Conservation (phyloP, 2,797 vertebrate species). For the Enteromius viviparus region DNA sequence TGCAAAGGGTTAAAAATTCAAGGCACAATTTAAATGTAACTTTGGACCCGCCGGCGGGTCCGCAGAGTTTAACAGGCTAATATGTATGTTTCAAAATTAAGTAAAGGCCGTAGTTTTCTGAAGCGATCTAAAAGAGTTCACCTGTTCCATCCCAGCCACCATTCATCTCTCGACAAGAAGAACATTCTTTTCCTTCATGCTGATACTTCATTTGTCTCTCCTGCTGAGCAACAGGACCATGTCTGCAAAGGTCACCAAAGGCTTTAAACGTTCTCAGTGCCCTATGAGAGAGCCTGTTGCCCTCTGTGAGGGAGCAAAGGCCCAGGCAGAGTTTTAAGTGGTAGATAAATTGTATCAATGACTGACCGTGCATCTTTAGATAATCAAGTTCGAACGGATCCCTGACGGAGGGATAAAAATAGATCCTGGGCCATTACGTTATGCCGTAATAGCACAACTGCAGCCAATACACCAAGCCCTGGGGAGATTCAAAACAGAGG, state of each 20-base stretch:
- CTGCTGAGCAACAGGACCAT: slow-evolving; percentile 19
- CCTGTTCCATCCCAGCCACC: neutral
- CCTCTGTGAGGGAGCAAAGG: slow-evolving; percentile 10
- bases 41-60: no score
- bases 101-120: neutral
- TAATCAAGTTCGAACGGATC: slow-evolving; percentile 29
- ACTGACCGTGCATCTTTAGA: slow-evolving; percentile 34
- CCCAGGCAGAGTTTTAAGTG: slow-evolving; percentile 1
- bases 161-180: slow-evolving; percentile 9
- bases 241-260: slow-evolving; percentile 37
- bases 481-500: slow-evolving; percentile 18
- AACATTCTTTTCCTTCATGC: slow-evolving; percentile 17
- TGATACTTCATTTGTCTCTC: slow-evolving; percentile 13
- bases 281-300: neutral
- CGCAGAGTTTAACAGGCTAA: no score
- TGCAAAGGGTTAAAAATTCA: no score
- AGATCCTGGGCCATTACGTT: slow-evolving; percentile 31
- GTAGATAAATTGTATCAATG: neutral
- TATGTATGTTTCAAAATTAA: neutral
- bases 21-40: no score
- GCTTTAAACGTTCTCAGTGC: slow-evolving; percentile 4
- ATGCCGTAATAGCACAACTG: slow-evolving; percentile 33
- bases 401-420: slow-evolving; percentile 40
- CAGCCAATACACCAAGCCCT: slow-evolving; percentile 34
- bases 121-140: neutral